Conservation (phyloP, 2,888 invertebrate species). For the Anticlea derivata region DNA sequence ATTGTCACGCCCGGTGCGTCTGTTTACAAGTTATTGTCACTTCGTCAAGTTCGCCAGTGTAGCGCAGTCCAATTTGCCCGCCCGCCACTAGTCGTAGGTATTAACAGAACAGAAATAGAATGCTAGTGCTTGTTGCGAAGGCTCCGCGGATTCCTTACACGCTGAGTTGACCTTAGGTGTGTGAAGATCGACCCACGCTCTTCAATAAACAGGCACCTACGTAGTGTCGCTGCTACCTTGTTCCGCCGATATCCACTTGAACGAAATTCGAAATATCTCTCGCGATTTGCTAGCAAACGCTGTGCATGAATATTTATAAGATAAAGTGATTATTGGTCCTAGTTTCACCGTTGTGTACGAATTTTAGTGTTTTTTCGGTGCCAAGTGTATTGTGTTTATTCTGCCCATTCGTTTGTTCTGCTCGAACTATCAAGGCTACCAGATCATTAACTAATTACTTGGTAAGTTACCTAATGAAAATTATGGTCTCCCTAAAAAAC, state of each 20-base stretch:
- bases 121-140: slow-evolving; percentile 48
- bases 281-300: slow-evolving; percentile 35
- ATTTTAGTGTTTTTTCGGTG: slow-evolving; percentile 12
- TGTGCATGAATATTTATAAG: slow-evolving; percentile 38
- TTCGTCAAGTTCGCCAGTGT: slow-evolving; percentile 44
- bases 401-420: slow-evolving; percentile 11
- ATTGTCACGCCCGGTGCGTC: slow-evolving; percentile 68
- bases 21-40: slow-evolving; percentile 65
- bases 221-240: slow-evolving; percentile 50
- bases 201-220: slow-evolving; percentile 76
- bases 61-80: slow-evolving; percentile 31
- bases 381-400: slow-evolving; percentile 16
- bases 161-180: slow-evolving; percentile 69
- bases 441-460: slow-evolving; percentile 4
- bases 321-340: slow-evolving; percentile 36
- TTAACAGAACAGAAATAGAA: slow-evolving; percentile 56
- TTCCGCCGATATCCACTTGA: slow-evolving; percentile 58
- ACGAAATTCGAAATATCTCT: slow-evolving; percentile 53
- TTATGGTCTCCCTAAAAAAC: too few species aligned
- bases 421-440: slow-evolving; percentile 15
- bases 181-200: slow-evolving; percentile 74
- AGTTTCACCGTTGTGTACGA: slow-evolving; percentile 17
- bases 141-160: slow-evolving; percentile 49
- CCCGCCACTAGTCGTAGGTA: slow-evolving; percentile 50
- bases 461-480: too few species aligned